Base-by-base conservation (phyloP, 1,140 invertebrate species). In the Listronotus oregonensis region DNA sequence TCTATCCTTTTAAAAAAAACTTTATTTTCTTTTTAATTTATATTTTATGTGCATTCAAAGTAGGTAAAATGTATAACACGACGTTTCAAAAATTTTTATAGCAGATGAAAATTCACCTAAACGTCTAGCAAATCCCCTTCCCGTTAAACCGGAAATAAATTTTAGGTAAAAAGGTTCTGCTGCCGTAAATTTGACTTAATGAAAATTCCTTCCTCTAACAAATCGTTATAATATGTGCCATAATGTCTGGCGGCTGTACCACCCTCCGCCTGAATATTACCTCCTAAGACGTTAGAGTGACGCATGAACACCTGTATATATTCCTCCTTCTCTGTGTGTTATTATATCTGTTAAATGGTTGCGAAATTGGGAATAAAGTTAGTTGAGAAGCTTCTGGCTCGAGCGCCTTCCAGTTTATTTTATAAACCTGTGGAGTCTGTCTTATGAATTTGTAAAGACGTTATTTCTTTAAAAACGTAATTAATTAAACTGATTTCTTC, bases 171-270 rank as follows among this genome's bases (percentile, higher is more conserved):
- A 66, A 66, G 64, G 64, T 61, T 66, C 57, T 15, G n/a, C 21
- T 18, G 54, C 55, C 64, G 64, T 66, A 66, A 66, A 60, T 66
- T 66, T 66, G 56, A 66, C 64, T 66, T 66, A 66, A 66, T 66
- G 64, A 66, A 66, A 66, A 66, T 66, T 66, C 64, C 64, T 66
- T 54, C 64, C 64, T 37, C 64, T 66, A 66, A 66, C 64, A 66
- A 66, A 66, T 66, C 64, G 64, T 66, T 66, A 66, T 66, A 66
- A 66, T 66, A 66, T 66, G 64, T 66, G 64, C 64, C 50, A 66
- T 66, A 66, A 66, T 61, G 54, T 66, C 58, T 57, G 60, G n/a
- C 39, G 37, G 9, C 27, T 57, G 34, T 37, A 37, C 34, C 34
- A 37, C 8, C 34, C 34, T 17, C 42, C 55, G 27, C 57, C 18